These are phyloP conservation scores for Phengaris alcon DNA, from an alignment of 2,888 invertebrate genomes.

Conservation along the genomic window DNA sequence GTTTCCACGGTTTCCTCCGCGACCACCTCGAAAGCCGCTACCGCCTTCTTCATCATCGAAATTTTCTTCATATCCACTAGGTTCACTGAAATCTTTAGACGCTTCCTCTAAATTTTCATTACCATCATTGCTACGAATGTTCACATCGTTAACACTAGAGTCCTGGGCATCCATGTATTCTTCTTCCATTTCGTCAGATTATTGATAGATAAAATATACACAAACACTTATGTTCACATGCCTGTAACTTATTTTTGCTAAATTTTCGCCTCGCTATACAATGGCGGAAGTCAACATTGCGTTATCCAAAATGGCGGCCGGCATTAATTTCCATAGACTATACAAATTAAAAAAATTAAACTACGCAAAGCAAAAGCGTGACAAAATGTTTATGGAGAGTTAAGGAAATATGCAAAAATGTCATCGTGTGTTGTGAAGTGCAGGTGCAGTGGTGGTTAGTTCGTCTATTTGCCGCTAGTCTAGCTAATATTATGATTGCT, in stretches of 20 bases:
- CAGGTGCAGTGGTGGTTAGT: too few relatives aligned
- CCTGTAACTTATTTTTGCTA: constrained; percentile 47
- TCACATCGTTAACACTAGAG: constrained; percentile 49
- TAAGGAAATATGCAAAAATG: too few relatives aligned
- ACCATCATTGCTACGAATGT: constrained; percentile 48
- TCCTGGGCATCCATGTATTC: constrained; percentile 69
- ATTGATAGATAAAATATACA: constrained; percentile 43
- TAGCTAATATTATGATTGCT: too few relatives aligned
- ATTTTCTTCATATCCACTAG: constrained; percentile 57
- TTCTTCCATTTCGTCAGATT: constrained; percentile 58
- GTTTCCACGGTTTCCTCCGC: constrained; percentile 67
- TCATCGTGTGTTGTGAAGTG: too few relatives aligned
- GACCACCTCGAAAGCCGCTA: constrained; percentile 58
- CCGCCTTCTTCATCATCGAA: constrained; percentile 67
- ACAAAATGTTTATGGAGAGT: too few relatives aligned
- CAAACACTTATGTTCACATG: constrained; percentile 60
- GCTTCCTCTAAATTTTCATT: constrained; percentile 50
- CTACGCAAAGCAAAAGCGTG: too few relatives aligned
- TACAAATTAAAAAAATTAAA: background rate
- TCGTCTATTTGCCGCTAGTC: too few relatives aligned
- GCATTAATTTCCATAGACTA: constrained; percentile 40
- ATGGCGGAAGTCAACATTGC: constrained; percentile 56
- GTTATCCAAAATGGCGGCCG: constrained; percentile 55
- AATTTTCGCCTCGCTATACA: constrained; percentile 43
- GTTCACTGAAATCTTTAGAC: constrained; percentile 64